These are phyloP conservation scores for Isurus oxyrinchus DNA, from an alignment of 2,113 vertebrate genomes.

Conservation along the genomic window DNA sequence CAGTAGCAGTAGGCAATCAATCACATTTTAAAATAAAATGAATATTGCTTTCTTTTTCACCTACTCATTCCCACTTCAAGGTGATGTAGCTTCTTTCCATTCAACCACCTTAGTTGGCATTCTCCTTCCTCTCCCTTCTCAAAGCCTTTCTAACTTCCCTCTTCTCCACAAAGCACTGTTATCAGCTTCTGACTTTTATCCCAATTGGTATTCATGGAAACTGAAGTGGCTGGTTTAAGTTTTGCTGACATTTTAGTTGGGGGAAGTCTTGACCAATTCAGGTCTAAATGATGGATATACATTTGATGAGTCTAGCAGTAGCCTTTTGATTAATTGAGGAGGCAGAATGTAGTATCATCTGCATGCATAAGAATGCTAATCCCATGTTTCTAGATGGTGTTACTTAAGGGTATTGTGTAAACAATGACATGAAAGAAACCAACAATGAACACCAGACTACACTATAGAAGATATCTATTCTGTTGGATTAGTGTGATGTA, in stretches of 20 bases:
- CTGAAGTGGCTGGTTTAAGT: not conserved
- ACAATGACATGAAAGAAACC: not conserved
- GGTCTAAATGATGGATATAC: not conserved
- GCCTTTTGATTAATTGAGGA: not conserved
- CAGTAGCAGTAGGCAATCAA: too few relatives aligned
- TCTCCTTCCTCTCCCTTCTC: too few relatives aligned
- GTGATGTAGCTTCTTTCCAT: too few relatives aligned
- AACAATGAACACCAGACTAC: too few relatives aligned
- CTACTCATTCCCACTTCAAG: too few relatives aligned
- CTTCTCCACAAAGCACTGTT: too few relatives aligned
- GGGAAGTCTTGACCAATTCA: not conserved
- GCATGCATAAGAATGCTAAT: not conserved
- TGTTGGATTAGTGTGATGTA: not conserved
- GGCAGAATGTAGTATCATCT: not conserved
- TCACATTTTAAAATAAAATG: too few relatives aligned
- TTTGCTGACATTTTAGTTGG: not conserved
- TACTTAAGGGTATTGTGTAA: not conserved
- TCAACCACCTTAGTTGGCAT: too few relatives aligned
- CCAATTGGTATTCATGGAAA: not conserved
- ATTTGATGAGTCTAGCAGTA: not conserved
- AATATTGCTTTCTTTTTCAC: too few relatives aligned
- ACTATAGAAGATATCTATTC: not conserved
- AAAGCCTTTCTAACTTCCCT: too few relatives aligned
- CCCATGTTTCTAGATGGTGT: not conserved
- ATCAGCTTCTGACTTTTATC: too few relatives aligned